phyloP scores from a whole-genome alignment of 30 jellyfish, hydroid and myxozoan species.

The Cassiopea xamachana region DNA sequence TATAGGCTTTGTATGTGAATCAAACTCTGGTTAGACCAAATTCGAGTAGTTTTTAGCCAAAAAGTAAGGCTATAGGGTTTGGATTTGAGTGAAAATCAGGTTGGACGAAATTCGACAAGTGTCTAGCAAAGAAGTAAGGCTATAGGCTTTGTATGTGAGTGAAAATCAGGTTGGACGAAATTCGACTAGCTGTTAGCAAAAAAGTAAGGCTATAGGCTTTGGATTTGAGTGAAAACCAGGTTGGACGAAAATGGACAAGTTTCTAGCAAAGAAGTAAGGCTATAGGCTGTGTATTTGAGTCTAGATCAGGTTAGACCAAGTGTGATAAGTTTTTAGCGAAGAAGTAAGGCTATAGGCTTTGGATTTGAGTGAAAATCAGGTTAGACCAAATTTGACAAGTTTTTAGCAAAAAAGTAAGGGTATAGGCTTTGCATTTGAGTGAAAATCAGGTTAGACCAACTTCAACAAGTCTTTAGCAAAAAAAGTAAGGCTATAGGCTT shows the following conservation, averaged over 20 bases:
- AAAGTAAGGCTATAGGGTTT: neutral
- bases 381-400: too few species aligned
- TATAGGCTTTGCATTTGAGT: too few species aligned
- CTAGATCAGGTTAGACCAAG: neutral
- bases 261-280: constrained; percentile 5
- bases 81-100: neutral
- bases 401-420: too few species aligned
- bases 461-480: neutral
- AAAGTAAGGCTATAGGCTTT: neutral
- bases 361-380: too few species aligned
- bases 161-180: too few species aligned
- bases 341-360: neutral
- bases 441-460: neutral
- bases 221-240: neutral
- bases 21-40: too few species aligned
- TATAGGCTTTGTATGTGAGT: too few species aligned
- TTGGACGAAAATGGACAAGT: neutral
- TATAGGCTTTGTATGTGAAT: neutral
- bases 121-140: too few species aligned
- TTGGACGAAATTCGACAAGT: neutral
- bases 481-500: neutral
- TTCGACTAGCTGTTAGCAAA: neutral
- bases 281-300: neutral
- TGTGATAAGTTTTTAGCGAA: neutral
- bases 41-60: neutral